Evolutionary conservation across 2,888 invertebrate species (phyloP), one percentile per base, ranked within the genome.

Genomic region (Lasioglossum lativentre): DNA sequence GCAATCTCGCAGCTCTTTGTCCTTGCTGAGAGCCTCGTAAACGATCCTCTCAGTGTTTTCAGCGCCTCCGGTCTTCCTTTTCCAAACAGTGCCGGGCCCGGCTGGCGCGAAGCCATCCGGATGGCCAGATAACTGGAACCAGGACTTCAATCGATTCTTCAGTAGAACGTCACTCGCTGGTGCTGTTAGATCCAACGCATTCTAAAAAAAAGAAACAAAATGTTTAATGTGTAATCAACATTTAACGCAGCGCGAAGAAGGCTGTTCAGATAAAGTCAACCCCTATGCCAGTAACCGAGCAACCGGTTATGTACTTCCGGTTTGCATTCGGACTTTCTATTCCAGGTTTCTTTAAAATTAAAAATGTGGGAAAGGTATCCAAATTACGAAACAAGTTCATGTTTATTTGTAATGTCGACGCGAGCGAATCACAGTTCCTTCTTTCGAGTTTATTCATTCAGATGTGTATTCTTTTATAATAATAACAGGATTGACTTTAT

Each of bases 101-200:
- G 99, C 99, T 6, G 98, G 98, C 0, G 98, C 98, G 95, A 99
- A 97, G 89, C 98, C 98, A 87, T 99, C 98, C 81, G 98, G 97
- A 95, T 99, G 99, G 0, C 99, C 99, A 23, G 98, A 98, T 88
- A 99, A 95, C 95, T 99, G 99, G 95, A 99, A 98, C 99, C 99
- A 99, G 27, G 95, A 96, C 52, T 94, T 93, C 38, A 94, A 87
- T 89, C 97, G 96, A 88, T 97, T 97, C 94, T 97, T 97, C 90
- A 98, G 95, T 73, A 99, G 95, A 78, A 98, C 97, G 93, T 98
- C 98, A 92, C 98, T 98, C 84, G 98, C 98, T 73, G 99, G 98
- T 34, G 98, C 98, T 87, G 98, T 98, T 93, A 99, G 96, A 94
- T 99, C 98, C 93, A 99, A 96, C 63, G 99, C 98, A 95, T 98